Base-by-base conservation (phyloP, 2,797 vertebrate genomes). In the Enteromius unitaeniatus region DNA sequence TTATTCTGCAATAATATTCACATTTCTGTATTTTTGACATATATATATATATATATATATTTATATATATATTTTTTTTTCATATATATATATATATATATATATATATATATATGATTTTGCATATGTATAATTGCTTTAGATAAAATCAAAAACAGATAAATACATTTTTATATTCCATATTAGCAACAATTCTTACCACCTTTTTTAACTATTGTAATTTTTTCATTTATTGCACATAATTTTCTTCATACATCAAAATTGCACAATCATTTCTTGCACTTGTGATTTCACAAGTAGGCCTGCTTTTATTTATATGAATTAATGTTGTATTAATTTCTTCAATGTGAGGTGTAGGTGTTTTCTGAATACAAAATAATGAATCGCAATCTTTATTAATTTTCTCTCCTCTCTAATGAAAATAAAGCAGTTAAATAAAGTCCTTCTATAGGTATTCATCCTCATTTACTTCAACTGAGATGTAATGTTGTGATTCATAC, bases 301-400 rank as follows among this genome's bases (percentile, higher is more conserved):
- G 51, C 19, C 51, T 23, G 4, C 4, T 26, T 26, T 26, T 26
- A 26, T 58, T 58, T 11, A 23, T 11, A 58, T n/a, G 0, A 23
- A 23, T 23, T 58, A 0, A 11, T 26, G 10, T 26, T 26, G 37
- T 23, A 23, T 60, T 55, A 53, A n/a, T 14, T 7, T 23, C 37
- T 23, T 42, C 13, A 23, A 1, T 69, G 67, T 23, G 14, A 17
- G 14, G 23, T 70, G 23, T 3, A 70, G n/a, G 37, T 23, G 37
- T 42, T 69, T 69, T 69, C 67, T 70, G n/a, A 68, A 6, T n/a
- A n/a, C 34, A 40, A n/a, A 40, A 67, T 67, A 10, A 67, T 67
- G 19, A 40, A 69, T 69, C 40, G 6, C 21, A 45, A 7, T 69
- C 21, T 6, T 23, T 23, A 26, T 69, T 69, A 0, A 11, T 28